Evolutionary conservation across 2,113 vertebrate genomes (phyloP).

Genomic region (Oxygymnocypris stewartii): DNA sequence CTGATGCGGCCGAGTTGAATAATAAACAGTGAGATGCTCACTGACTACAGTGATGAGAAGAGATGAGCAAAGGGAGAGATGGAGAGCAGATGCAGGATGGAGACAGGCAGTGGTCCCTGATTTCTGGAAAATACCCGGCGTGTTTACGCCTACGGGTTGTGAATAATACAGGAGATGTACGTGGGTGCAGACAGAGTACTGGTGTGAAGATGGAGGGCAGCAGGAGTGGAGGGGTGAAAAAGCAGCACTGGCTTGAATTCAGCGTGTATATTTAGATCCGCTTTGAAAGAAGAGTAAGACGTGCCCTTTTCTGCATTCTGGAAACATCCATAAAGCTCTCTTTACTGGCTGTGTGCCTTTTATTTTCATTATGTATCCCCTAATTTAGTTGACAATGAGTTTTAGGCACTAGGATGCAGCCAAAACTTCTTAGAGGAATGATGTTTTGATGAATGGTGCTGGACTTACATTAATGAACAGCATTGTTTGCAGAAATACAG

Average conservation of each 20-base stretch:
- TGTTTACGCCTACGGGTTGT: conserved; percentile 52
- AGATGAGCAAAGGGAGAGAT: background rate
- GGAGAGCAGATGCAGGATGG: background rate
- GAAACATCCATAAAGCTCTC: conserved; percentile 13
- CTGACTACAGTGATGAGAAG: background rate
- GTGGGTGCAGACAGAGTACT: conserved; percentile 37
- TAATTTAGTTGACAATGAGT: conserved; percentile 29
- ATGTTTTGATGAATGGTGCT: conserved; percentile 13
- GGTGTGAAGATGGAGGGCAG: background rate
- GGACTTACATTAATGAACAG: conserved; percentile 21
- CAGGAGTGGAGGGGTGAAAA: background rate
- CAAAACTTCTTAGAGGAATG: conserved; percentile 40
- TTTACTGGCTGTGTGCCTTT: background rate
- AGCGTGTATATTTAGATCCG: conserved; percentile 39
- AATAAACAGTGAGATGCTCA: background rate
- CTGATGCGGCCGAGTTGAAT: conserved; percentile 18
- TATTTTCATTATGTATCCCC: background rate
- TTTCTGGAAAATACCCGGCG: conserved; percentile 55
- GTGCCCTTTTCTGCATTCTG: conserved; percentile 12
- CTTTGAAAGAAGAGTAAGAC: conserved; percentile 25
- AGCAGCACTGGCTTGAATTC: conserved; percentile 1
- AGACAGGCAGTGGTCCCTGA: conserved; percentile 6
- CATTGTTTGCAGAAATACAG: conserved; percentile 35
- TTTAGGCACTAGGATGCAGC: conserved; percentile 2
- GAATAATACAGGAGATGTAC: conserved; percentile 56